phyloP scores from a whole-genome alignment of 2,888 invertebrate genomes.

The Tricholauxania praeusta region DNA sequence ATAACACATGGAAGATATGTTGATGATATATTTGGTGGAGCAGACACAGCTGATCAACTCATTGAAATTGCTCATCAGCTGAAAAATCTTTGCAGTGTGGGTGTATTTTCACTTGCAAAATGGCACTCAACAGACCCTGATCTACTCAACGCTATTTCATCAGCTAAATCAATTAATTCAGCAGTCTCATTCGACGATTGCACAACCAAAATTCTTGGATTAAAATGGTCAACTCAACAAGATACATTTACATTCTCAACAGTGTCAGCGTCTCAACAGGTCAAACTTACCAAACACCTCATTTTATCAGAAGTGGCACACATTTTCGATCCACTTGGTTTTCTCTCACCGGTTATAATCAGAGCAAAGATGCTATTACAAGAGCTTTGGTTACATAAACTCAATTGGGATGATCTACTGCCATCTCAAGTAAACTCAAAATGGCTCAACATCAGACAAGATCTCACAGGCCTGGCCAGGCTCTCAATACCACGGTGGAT shows the following conservation, averaged over 20 bases:
- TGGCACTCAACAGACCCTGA: too few species aligned
- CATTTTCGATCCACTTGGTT: constrained; percentile 30
- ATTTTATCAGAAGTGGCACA: constrained; percentile 32
- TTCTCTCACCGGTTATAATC: constrained; percentile 24
- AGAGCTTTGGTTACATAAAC: too few species aligned
- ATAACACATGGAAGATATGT: too few species aligned
- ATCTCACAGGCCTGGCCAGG: constrained; percentile 1
- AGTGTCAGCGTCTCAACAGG: background rate
- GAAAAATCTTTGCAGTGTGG: too few species aligned
- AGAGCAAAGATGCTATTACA: constrained; percentile 22
- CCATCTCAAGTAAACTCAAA: too few species aligned
- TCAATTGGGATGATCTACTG: too few species aligned
- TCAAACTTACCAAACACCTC: constrained; percentile 4
- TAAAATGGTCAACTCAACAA: background rate
- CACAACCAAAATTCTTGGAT: background rate
- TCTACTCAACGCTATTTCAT: too few species aligned
- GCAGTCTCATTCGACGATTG: background rate
- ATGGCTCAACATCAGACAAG: constrained; percentile 4
- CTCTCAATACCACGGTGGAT: background rate
- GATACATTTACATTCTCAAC: constrained; percentile 11
- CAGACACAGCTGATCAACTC: too few species aligned
- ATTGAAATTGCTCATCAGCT: too few species aligned
- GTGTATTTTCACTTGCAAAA: too few species aligned
- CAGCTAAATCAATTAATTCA: too few species aligned
- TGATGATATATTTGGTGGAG: too few species aligned